Evolutionary conservation across 2,113 vertebrate species (phyloP).

Genomic region (Indri indri): DNA sequence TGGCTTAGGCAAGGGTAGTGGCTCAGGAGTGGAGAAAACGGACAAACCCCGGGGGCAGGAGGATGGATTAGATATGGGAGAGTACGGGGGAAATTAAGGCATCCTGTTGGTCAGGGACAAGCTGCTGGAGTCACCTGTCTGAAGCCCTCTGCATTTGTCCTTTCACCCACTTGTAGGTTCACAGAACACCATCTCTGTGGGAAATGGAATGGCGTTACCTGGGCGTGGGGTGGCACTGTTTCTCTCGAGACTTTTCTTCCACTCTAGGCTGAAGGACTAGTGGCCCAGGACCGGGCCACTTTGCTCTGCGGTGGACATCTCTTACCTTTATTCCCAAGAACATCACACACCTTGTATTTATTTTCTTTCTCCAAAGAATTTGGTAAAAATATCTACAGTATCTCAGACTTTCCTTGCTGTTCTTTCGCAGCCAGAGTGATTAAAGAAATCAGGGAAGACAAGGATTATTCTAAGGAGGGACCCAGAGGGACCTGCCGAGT

Average conservation of each 20-base stretch:
- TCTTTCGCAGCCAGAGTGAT: neutral
- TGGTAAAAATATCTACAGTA: neutral
- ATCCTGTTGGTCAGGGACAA: neutral
- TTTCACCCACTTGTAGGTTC: neutral
- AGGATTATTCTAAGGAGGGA: neutral
- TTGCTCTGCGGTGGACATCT: neutral
- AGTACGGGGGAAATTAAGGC: neutral
- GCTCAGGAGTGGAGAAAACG: neutral
- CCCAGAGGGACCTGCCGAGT: neutral
- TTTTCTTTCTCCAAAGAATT: neutral
- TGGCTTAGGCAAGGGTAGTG: neutral
- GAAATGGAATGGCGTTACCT: neutral
- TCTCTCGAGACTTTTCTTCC: neutral
- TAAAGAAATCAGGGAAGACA: neutral
- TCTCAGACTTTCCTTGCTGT: neutral
- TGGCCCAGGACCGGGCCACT: neutral
- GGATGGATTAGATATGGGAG: fast-evolving
- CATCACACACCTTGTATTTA: neutral
- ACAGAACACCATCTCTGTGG: neutral
- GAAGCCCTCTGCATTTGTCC: neutral
- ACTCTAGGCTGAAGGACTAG: neutral
- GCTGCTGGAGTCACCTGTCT: neutral
- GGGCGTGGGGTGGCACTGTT: too few relatives aligned
- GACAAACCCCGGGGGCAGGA: too few relatives aligned
- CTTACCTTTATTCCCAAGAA: neutral